Base-by-base conservation (phyloP, 2,113 vertebrate species). In the Melierax canorus region DNA sequence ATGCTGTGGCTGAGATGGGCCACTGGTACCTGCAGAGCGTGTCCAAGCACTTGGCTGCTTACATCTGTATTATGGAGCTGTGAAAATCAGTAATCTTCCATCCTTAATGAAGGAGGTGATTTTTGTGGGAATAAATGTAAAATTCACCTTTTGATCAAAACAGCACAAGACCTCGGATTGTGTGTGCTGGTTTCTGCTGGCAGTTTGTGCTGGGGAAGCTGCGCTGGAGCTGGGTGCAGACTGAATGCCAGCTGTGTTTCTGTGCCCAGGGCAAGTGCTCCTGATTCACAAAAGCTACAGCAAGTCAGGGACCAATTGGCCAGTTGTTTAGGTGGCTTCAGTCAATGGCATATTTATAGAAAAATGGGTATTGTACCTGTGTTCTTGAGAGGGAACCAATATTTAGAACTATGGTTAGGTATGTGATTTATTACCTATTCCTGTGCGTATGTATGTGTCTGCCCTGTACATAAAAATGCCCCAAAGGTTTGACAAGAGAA, bases 1-100 rank as follows among this genome's bases (percentile, higher is more conserved):
- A 26, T 55, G n/a, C 45, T 27, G 48, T 26, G 50, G 26, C 55
- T 9, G 21, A 74, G 43, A 15, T 8, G 22, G 34, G 38, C 48
- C 27, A 1, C 55, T 5, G 38, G 23, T 46, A 48, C n/a, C 30
- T 58, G 38, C n/a, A 15, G 36, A 26, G 43, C 2, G 3, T 5
- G 27, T 64, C 39, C 12, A 5, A 58, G 60, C 43, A 9, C 38
- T 18, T 38, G 66, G 26, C 72, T 79, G 55, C 38, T 11, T 15
- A 13, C 8, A 16, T 26, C 0, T 1, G 2, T 6, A 11, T 34
- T 29, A 12, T 0, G 2, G 53, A 45, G 15, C 36, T 17, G 24
- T 58, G 86, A 86, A 67, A 89, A 64, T 72, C 4, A 0, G 38
- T 66, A 10, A 11, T 34, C 13, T 82, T 68, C 36, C 29, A 45